Base-by-base conservation (phyloP, 2,113 vertebrate genomes). In the Lepidothrix coronata region DNA sequence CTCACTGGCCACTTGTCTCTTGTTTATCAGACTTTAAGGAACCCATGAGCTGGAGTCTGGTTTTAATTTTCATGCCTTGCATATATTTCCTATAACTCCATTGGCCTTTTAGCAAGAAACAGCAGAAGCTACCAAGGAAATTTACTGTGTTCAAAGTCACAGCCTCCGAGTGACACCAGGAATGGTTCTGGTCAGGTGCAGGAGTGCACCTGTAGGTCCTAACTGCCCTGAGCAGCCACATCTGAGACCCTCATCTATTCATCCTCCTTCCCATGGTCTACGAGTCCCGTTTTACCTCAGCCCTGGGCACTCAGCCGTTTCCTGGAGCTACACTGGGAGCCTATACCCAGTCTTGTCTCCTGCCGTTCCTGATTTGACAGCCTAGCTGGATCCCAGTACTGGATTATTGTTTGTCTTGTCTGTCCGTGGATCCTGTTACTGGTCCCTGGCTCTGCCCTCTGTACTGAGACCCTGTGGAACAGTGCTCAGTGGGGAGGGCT, bases 241-340 rank as follows among this genome's bases (percentile, higher is more conserved):
- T 4, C 37, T 44, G 46, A 85, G 51, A 65, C 13, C 2, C 46
- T 3, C 17, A 81, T 8, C 19, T 22, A 4, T 3, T 15, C 48
- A 70, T 48, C 21, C 17, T 31, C 11, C 6, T 62, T 66, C 8
- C 41, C 9, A 11, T 21, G 14, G 19, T 6, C 44, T 57, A 72
- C 58, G 31, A 67, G 6, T 19, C 33, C 24, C 3, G 0, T 41
- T 86, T 66, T 5, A 6, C 8, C 41, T 65, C 33, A 68, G 22
- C 8, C 9, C 28, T 73, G 22, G 19, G n/a, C 31, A 49, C 10
- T 18, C 23, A 33, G 20, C 19, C 9, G 33, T 55, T 33, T 17
- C 8, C 8, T 25, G 11, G 49, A 80, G 24, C 16, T 44, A 7
- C 0, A 2, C 25, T 51, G 20, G 1, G 11, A 16, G 7, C 10